Conservation (phyloP, 2,113 vertebrate species). For the Cariama cristata region DNA sequence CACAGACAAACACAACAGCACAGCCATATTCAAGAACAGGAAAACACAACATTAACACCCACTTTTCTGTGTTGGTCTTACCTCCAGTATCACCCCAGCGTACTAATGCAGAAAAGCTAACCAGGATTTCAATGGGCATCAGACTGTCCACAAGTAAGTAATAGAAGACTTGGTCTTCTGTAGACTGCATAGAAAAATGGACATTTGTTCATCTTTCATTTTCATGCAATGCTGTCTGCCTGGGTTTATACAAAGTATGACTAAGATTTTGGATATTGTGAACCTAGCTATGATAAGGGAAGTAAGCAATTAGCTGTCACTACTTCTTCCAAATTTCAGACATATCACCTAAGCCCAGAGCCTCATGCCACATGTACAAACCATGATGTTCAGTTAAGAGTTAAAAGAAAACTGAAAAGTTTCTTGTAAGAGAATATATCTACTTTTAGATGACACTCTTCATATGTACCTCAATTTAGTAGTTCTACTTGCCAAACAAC, state of each 20-base stretch:
- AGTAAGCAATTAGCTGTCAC: neutral
- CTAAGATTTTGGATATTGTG: neutral
- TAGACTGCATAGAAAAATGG: constrained; percentile 69
- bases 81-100: constrained; percentile 79
- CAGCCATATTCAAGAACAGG: neutral
- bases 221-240: neutral
- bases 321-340: neutral
- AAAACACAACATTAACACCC: neutral
- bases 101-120: constrained; percentile 88
- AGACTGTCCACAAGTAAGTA: constrained; percentile 89
- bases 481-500: neutral
- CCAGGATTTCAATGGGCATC: constrained; percentile 84
- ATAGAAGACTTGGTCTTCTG: constrained; percentile 76
- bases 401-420: neutral
- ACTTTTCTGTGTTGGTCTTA: constrained; percentile 61
- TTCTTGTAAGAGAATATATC: neutral
- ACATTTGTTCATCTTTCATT: neutral
- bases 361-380: neutral
- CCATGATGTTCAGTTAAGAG: neutral
- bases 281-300: neutral
- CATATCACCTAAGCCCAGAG: neutral
- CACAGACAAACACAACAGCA: neutral
- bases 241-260: neutral
- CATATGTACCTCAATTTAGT: neutral
- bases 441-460: neutral